Conservation (phyloP, 2,888 invertebrate species). For the Euclidia mi region DNA sequence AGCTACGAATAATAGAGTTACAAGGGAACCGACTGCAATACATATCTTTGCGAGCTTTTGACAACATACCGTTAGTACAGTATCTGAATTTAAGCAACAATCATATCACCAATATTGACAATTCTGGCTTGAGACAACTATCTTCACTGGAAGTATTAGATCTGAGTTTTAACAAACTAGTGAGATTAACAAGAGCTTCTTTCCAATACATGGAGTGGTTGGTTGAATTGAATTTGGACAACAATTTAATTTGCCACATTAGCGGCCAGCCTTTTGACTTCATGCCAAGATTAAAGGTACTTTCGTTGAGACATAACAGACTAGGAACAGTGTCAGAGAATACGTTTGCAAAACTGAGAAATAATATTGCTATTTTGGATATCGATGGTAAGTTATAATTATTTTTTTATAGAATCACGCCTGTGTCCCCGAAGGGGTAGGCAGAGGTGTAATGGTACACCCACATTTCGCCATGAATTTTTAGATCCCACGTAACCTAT, state of each 20-base stretch:
- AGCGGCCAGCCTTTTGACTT: conserved; percentile 95
- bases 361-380: conserved; percentile 95
- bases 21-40: conserved; percentile 94
- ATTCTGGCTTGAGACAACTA: conserved; percentile 93
- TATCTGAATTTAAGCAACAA: conserved; percentile 96
- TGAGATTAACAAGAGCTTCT: conserved; percentile 92
- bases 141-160: conserved; percentile 96
- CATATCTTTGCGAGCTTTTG: conserved; percentile 93
- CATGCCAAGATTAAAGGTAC: conserved; percentile 95
- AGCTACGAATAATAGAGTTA: conserved; percentile 93
- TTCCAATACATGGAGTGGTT: conserved; percentile 95
- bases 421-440: too few relatives aligned
- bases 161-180: conserved; percentile 94
- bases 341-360: conserved; percentile 93
- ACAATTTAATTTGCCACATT: conserved; percentile 95
- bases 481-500: too few relatives aligned
- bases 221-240: conserved; percentile 95
- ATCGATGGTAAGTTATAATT: conserved; percentile 94
- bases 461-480: too few relatives aligned
- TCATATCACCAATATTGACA: conserved; percentile 93
- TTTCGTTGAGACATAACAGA: conserved; percentile 94
- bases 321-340: conserved; percentile 93
- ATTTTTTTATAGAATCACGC: too few relatives aligned
- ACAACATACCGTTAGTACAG: conserved; percentile 93
- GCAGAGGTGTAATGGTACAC: too few relatives aligned